Evolutionary conservation across 1,140 invertebrate species (phyloP).

Genomic region (Zaprionus lachaisei): DNA sequence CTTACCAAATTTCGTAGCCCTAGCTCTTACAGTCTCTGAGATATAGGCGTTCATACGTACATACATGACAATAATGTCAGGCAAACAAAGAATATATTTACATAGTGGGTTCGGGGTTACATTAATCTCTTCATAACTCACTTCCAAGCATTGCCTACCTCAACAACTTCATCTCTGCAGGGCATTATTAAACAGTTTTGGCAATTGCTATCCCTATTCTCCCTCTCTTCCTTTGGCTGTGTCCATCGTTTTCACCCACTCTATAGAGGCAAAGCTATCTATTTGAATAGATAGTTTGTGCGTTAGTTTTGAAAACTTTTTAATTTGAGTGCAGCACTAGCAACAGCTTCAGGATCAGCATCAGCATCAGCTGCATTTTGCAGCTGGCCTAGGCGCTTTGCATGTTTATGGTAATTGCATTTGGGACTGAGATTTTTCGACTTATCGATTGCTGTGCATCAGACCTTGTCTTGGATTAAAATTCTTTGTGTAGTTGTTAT

Average conservation of each 20-base stretch:
- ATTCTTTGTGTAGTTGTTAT: background rate
- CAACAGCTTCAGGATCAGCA: slow-evolving; percentile 18
- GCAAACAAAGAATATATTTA: too few species aligned
- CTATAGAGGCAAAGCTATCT: background rate
- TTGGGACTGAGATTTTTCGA: slow-evolving; percentile 26
- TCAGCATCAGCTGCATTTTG: slow-evolving; percentile 55
- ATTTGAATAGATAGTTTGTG: slow-evolving; percentile 54
- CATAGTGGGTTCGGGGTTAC: too few species aligned
- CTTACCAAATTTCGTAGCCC: too few species aligned
- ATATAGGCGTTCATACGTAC: too few species aligned
- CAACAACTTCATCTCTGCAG: background rate
- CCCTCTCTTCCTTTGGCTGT: background rate
- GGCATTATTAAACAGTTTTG: slow-evolving; percentile 13
- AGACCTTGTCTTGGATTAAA: slow-evolving; percentile 26
- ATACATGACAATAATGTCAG: too few species aligned
- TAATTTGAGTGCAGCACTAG: slow-evolving; percentile 58
- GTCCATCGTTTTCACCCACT: background rate
- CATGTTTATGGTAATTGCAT: slow-evolving; percentile 76
- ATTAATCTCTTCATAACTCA: background rate
- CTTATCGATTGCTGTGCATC: slow-evolving; percentile 51
- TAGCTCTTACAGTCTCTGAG: too few species aligned
- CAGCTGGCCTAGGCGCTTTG: slow-evolving; percentile 41
- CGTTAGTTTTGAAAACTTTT: slow-evolving; percentile 64
- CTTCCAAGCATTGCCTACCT: background rate
- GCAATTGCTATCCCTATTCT: background rate